Percentiles rank a stretch among this genome's conserved stretches.
Conservation (phyloP, 2,888 invertebrate species). For the Troides oblongomaculatus region DNA sequence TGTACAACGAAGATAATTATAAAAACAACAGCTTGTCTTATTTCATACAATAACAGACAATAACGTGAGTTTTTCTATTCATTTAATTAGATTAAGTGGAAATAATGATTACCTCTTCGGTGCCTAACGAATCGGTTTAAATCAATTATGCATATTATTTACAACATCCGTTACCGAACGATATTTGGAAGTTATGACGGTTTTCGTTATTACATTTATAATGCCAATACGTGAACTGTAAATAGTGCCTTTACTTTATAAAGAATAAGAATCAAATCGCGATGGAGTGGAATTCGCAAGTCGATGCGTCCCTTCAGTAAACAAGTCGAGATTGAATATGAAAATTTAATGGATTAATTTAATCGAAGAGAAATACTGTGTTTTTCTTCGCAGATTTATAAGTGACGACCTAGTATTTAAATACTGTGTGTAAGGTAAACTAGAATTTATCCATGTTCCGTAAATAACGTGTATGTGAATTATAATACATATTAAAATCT, state of each 20-base stretch:
- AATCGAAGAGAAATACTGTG: slow-evolving; percentile 78
- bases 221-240: slow-evolving; percentile 23
- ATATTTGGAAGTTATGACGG: slow-evolving; percentile 34
- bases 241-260: slow-evolving; percentile 24
- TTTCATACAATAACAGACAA: too few species aligned
- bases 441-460: not conserved
- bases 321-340: slow-evolving; percentile 89
- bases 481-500: not conserved
- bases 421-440: not conserved
- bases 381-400: slow-evolving; percentile 53
- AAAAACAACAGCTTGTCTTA: too few species aligned
- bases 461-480: not conserved
- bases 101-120: not conserved
- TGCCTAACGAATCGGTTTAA: slow-evolving; percentile 20
- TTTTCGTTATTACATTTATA: slow-evolving; percentile 35
- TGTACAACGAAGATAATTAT: too few species aligned
- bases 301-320: slow-evolving; percentile 79
- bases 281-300: slow-evolving; percentile 37
- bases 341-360: slow-evolving; percentile 88
- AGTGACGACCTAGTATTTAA: slow-evolving; percentile 39
- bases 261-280: slow-evolving; percentile 32
- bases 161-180: slow-evolving; percentile 29
- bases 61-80: not conserved
- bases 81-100: not conserved
- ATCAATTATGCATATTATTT: slow-evolving; percentile 33